A percentile compares a stretch with the other conserved stretches of the same genome.
These are phyloP conservation scores for Bradynema listronoti DNA, from an alignment of 1,140 invertebrate genomes.

Conservation along the genomic window DNA sequence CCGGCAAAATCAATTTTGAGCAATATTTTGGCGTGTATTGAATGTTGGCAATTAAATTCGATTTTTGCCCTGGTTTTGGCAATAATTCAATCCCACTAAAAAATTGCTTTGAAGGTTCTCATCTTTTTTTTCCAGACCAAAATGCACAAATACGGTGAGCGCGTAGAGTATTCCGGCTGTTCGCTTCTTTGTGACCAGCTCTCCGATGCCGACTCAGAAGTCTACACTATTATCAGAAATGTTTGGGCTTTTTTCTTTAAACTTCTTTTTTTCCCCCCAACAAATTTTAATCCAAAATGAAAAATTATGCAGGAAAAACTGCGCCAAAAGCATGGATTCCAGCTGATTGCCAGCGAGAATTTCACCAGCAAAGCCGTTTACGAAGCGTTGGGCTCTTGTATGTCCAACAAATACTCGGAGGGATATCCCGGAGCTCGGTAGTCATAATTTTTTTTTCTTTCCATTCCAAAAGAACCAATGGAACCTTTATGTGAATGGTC, in stretches of 20 bases:
- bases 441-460: no score
- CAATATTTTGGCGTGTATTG: no score
- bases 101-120: no score
- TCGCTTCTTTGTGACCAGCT: constrained; percentile 26
- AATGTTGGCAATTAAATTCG: no score
- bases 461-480: no score
- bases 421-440: constrained; percentile 70
- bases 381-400: constrained; percentile 80
- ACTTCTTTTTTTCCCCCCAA: no score
- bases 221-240: constrained; percentile 38
- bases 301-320: constrained; percentile 69
- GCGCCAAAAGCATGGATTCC: constrained; percentile 76
- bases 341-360: constrained; percentile 94
- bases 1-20: no score
- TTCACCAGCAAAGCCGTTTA: constrained; percentile 85
- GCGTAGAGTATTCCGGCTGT: constrained; percentile 28
- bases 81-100: no score
- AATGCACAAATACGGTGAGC: constrained; percentile 21
- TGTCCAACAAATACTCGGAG: constrained; percentile 97
- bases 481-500: no score
- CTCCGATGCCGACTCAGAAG: constrained; percentile 35
- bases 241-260: constrained; percentile 6
- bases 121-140: no score
- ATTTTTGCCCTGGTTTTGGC: no score
- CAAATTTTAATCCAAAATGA: no score